Evolutionary conservation across 2,888 invertebrate genomes (phyloP), one percentile per base, ranked within the genome.

Genomic region (Tenthredo mesomela): DNA sequence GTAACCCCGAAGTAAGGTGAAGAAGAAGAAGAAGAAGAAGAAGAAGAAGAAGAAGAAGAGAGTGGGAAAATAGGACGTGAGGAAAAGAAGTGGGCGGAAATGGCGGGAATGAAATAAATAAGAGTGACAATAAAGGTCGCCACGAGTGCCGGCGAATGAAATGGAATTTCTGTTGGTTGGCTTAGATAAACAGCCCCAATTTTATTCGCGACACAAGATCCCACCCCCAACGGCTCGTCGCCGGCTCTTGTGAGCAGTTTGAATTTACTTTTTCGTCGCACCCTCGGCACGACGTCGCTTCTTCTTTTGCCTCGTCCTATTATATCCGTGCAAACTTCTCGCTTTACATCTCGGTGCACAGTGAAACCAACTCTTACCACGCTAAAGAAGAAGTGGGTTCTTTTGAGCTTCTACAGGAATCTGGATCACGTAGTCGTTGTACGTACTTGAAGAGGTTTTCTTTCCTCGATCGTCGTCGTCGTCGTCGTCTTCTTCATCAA

Each of bases 111-210:
- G 86, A 87, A 87, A 88, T 88, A 88, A 88, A 88, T 88, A 88
- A 87, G 86, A 86, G 86, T 84, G 85, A 85, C 84, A 86, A 87
- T 78, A 86, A 77, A 29, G 84, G 73, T 75, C 84, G 83, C 80
- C 83, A 84, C 84, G 75, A 85, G 85, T 83, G 83, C 84, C 82
- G 85, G 43, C 86, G 88, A 88, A 89, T 88, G 89, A 89, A 89
- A 90, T 90, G 90, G 89, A 90, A 90, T 90, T 91, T 89, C 89
- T 87, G 89, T 89, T 88, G 89, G 89, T 89, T 88, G 88, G 87
- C 85, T 88, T 88, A 88, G 89, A 91, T 90, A 91, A 91, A 91
- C 91, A 90, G 90, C 88, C 88, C 89, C 90, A 90, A 91, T 91
- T 91, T 90, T 87, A 88, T 84, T 87, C 80, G 71, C 83, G 85